A percentile compares a stretch with the other conserved stretches of the same genome.
phyloP scores from a whole-genome alignment of 1,140 invertebrate species.

The Trialeurodes vaporariorum region DNA sequence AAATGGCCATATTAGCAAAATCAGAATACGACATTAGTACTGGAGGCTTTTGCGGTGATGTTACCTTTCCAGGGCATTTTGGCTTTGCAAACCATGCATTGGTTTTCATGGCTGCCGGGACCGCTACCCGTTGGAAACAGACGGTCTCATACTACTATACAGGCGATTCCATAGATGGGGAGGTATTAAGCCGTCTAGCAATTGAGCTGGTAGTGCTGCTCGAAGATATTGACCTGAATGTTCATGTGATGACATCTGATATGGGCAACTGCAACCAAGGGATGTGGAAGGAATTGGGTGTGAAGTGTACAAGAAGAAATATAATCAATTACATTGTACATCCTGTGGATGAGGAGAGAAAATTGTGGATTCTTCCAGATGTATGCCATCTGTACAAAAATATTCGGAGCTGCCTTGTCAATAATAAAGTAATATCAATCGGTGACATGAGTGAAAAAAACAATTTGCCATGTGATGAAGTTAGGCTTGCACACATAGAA shows the following conservation, averaged over 20 bases:
- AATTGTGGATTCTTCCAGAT: slow-evolving; percentile 7
- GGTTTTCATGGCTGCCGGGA: slow-evolving; percentile 9
- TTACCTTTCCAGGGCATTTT: slow-evolving; percentile 4
- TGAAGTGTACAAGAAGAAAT: slow-evolving; percentile 8
- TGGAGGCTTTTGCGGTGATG: slow-evolving; percentile 3
- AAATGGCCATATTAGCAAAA: slow-evolving; percentile 13
- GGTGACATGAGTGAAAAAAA: too few relatives aligned
- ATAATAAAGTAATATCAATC: slow-evolving; percentile 5
- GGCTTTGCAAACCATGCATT: slow-evolving; percentile 1
- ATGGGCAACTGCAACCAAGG: slow-evolving; percentile 7
- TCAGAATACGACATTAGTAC: slow-evolving; percentile 4
- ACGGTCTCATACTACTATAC: slow-evolving; percentile 10
- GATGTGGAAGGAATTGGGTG: not conserved
- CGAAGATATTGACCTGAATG: slow-evolving; percentile 10
- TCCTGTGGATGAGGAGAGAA: not conserved
- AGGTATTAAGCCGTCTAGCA: too few relatives aligned
- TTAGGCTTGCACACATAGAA: too few relatives aligned
- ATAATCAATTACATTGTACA: slow-evolving; percentile 6
- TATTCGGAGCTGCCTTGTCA: slow-evolving; percentile 4
- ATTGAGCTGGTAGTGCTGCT: too few relatives aligned
- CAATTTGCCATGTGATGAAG: too few relatives aligned
- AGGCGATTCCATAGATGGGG: too few relatives aligned
- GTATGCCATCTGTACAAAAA: slow-evolving; percentile 8
- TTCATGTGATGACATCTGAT: slow-evolving; percentile 6
- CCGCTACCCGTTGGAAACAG: slow-evolving; percentile 8